phyloP scores from a whole-genome alignment of 2,113 vertebrate species.

The Nycticebus coucang region DNA sequence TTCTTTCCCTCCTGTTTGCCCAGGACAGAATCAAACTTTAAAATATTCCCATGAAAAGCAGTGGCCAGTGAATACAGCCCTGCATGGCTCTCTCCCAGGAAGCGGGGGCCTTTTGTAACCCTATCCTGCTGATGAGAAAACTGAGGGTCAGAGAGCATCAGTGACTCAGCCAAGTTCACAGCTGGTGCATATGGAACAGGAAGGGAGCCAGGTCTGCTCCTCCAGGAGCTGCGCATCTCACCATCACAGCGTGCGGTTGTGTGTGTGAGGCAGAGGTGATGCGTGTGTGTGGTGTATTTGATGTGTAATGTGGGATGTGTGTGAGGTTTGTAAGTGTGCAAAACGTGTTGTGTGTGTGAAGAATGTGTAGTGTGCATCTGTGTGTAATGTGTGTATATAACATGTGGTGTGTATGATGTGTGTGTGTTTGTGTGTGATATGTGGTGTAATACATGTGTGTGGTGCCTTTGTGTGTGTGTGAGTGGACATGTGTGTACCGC shows the following conservation, averaged over 20 bases:
- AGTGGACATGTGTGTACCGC: not conserved
- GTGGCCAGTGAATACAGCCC: not conserved
- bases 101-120: fast-evolving
- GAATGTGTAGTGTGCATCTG: not conserved
- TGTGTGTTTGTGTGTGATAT: not conserved
- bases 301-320: not conserved
- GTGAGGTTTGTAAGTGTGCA: not conserved
- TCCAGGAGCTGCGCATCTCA: too few relatives aligned
- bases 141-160: not conserved
- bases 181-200: not conserved
- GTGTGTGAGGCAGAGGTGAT: not conserved
- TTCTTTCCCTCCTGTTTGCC: not conserved
- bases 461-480: not conserved
- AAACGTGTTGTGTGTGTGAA: not conserved
- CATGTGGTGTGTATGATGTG: too few relatives aligned
- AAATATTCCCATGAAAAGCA: not conserved
- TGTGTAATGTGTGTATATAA: not conserved
- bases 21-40: not conserved
- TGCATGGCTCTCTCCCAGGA: fast-evolving
- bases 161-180: fast-evolving
- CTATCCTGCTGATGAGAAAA: not conserved
- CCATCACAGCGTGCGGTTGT: not conserved
- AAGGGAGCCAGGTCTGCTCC: not conserved
- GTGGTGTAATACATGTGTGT: not conserved
- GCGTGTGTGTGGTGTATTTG: too few relatives aligned